phyloP scores from a whole-genome alignment of 1,140 invertebrate genomes.

The Drosophila littoralis region DNA sequence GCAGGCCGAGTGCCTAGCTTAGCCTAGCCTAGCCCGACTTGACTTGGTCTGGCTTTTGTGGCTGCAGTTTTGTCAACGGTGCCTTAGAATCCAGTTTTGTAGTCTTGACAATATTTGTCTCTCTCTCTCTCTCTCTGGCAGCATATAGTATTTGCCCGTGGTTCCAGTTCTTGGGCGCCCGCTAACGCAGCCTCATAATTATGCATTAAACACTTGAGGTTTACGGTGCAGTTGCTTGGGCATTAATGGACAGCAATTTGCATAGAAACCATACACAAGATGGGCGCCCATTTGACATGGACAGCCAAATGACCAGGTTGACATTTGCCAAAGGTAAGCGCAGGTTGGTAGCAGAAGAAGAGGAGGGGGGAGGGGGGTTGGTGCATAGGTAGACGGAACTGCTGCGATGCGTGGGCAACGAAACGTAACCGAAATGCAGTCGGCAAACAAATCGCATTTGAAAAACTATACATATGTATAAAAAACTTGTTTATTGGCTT shows the following conservation, averaged over 20 bases:
- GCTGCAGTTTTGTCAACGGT: slow-evolving; percentile 58
- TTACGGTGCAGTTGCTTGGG: slow-evolving; percentile 67
- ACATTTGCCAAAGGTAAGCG: slow-evolving; percentile 3
- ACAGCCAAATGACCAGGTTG: slow-evolving; percentile 38
- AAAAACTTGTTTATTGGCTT: slow-evolving; percentile 81
- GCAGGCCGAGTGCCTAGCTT: too few species aligned
- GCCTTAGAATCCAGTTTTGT: slow-evolving; percentile 73
- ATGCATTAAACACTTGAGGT: slow-evolving; percentile 80
- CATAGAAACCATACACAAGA: slow-evolving; percentile 72
- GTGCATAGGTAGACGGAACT: slow-evolving; percentile 4
- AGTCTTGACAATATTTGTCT: not conserved
- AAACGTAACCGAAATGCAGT: slow-evolving; percentile 68
- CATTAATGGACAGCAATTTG: slow-evolving; percentile 72
- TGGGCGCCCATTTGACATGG: slow-evolving; percentile 65
- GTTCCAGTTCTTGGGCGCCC: slow-evolving; percentile 56
- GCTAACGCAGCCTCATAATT: slow-evolving; percentile 61
- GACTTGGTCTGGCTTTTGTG: not conserved
- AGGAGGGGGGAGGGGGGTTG: too few species aligned
- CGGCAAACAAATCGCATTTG: slow-evolving; percentile 73
- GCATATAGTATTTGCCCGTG: slow-evolving; percentile 27
- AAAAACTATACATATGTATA: slow-evolving; percentile 30
- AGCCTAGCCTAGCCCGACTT: slow-evolving; percentile 22
- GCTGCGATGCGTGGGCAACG: slow-evolving; percentile 42
- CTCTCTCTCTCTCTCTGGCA: too few species aligned
- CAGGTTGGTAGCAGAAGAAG: not conserved